Evolutionary conservation across 2,113 vertebrate species (phyloP).

Genomic region (Neomonachus schauinslandi): DNA sequence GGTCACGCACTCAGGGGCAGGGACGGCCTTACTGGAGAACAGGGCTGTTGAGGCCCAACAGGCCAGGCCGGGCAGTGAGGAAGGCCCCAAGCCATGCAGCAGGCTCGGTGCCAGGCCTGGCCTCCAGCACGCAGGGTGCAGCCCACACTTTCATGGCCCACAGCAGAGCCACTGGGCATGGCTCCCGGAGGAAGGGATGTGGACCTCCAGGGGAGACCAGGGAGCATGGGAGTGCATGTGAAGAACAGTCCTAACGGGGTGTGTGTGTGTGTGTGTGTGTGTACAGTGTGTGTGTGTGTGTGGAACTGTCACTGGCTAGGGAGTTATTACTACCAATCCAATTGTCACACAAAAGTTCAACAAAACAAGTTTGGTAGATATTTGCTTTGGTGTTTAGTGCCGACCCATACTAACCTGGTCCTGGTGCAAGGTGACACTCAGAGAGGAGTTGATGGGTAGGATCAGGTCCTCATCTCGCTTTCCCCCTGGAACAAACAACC

Average conservation of each 20-base stretch:
- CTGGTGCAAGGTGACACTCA: conserved; percentile 97
- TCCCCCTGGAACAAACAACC: conserved; percentile 89
- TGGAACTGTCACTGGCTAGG: fast-evolving
- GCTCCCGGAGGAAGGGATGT: background rate
- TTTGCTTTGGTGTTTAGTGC: background rate
- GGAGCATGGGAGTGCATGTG: background rate
- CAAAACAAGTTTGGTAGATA: background rate
- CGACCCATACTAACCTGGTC: conserved; percentile 90
- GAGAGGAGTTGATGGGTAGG: conserved; percentile 96
- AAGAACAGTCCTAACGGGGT: background rate
- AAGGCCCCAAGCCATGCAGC: fast-evolving
- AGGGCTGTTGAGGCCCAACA: background rate
- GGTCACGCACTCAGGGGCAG: no score
- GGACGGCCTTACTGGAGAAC: background rate
- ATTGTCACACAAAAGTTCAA: background rate
- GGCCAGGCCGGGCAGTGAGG: background rate
- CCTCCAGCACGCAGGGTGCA: background rate
- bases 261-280: no score
- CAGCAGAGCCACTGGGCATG: background rate
- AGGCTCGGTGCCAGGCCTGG: background rate
- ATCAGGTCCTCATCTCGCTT: conserved; percentile 95
- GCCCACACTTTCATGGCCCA: background rate
- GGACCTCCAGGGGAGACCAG: background rate
- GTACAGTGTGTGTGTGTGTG: no score
- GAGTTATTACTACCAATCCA: fast-evolving